phyloP scores from a whole-genome alignment of 53 echinoderm and acorn worm genomes.

The Henricia sp. region DNA sequence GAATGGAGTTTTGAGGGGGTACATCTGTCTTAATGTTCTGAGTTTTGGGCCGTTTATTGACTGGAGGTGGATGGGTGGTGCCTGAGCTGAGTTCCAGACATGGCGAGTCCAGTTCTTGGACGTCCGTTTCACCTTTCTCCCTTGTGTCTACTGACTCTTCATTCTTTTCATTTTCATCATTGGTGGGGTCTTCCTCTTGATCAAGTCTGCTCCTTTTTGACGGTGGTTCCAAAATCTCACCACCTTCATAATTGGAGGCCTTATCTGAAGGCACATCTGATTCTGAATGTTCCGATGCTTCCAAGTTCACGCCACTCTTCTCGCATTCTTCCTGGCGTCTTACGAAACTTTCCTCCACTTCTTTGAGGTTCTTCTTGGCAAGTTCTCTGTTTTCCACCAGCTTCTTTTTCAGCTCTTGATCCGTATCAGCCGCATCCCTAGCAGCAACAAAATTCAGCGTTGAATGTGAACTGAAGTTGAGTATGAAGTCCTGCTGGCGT shows the following conservation, averaged over 20 bases:
- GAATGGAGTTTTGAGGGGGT: not conserved
- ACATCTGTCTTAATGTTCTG: not conserved
- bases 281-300: constrained; percentile 45
- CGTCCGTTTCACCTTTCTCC: constrained; percentile 6
- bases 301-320: constrained; percentile 46
- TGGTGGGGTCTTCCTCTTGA: not conserved
- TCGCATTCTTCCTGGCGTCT: constrained; percentile 62
- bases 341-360: constrained; percentile 59
- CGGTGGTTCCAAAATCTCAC: not conserved
- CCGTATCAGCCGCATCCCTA: constrained; percentile 65
- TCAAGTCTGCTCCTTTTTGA: constrained; percentile 23
- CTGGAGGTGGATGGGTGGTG: not conserved
- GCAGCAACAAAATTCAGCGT: constrained; percentile 51
- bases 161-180: not conserved
- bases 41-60: not conserved
- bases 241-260: constrained; percentile 20
- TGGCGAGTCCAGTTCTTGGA: not conserved
- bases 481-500: constrained; percentile 73
- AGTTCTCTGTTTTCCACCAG: constrained; percentile 62
- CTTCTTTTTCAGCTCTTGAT: constrained; percentile 68
- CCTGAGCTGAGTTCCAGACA: not conserved
- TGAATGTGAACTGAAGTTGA: constrained; percentile 75
- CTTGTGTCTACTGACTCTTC: constrained; percentile 2
- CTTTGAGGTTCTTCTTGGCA: constrained; percentile 68
- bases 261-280: constrained; percentile 41